Percentiles rank a stretch among this genome's conserved stretches.
These are phyloP conservation scores for Cerceris ruficornis DNA, from an alignment of 2,888 invertebrate species.

Conservation along the genomic window DNA sequence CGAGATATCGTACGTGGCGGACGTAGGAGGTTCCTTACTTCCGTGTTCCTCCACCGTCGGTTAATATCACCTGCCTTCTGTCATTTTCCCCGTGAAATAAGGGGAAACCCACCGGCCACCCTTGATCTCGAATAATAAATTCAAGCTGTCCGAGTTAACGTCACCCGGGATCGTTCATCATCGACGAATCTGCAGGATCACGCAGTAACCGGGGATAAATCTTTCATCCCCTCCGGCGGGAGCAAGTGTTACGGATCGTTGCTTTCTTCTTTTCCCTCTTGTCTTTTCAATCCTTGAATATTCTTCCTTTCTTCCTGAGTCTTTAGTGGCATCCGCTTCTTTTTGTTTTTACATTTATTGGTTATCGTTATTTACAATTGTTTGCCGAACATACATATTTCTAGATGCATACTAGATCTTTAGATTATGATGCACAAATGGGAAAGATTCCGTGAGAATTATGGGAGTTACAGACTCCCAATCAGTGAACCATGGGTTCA, in stretches of 20 bases:
- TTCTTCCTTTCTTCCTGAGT: not conserved
- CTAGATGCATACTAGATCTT: too few relatives aligned
- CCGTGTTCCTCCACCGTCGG: slow-evolving; percentile 31
- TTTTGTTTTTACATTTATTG: slow-evolving; percentile 5
- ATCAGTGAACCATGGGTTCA: too few relatives aligned
- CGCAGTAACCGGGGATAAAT: slow-evolving; percentile 33
- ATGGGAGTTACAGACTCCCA: too few relatives aligned
- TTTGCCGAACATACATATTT: too few relatives aligned
- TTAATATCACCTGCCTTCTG: slow-evolving; percentile 43
- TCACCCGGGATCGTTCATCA: slow-evolving; percentile 40
- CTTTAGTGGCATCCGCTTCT: not conserved
- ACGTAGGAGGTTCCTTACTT: slow-evolving; percentile 2
- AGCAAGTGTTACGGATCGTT: slow-evolving; percentile 22
- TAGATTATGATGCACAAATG: too few relatives aligned
- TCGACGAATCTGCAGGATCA: slow-evolving; percentile 37
- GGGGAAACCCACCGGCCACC: not conserved
- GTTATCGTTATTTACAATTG: not conserved
- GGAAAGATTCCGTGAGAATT: too few relatives aligned
- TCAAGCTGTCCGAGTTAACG: slow-evolving; percentile 28
- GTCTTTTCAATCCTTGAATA: too few relatives aligned
- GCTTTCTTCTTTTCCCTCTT: not conserved
- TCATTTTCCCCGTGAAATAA: slow-evolving; percentile 26
- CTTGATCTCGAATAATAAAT: slow-evolving; percentile 42
- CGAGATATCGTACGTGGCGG: not conserved
- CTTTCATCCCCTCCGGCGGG: slow-evolving; percentile 8